Base-by-base conservation (phyloP, 1,140 invertebrate species). In the Cecropterus lyciades region DNA sequence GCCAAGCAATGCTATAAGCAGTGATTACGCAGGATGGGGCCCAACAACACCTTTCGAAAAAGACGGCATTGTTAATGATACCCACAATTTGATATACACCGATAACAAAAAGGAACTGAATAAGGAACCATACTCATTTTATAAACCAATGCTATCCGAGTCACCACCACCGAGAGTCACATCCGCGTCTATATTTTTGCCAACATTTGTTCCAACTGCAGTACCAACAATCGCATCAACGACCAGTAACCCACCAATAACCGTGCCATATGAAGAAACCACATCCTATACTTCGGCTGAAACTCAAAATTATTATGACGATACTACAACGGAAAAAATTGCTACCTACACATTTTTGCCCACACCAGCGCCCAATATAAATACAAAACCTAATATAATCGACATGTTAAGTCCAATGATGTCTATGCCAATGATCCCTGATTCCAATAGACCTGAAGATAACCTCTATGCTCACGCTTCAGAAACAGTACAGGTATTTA, bases 21-120 rank as follows among this genome's bases (percentile, higher is more conserved):
- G 91, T 67, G 87, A 88, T 65, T 92, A 93, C 67, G 87, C 89
- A 8, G 89, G 89, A 3, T 92, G 89, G 89, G 88, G 89, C 3
- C 89, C 89, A 9, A 92, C 89, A 6, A 89, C 87, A 24, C 85
- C 87, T 4, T 69, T 87, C 13, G 75, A 85, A 46, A 77, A 84
- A 16, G 72, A 53, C 20, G 70, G 70, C 16, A 53, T 68, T 14
- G 67, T 64, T 14, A 89, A 91, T 70, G 83, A 87, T 9, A 81
- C 80, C 11, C 82, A 86, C 63, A 92, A 92, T 66, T 70, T 90
- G 51, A 89, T 92, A 43, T 70, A 76, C 4, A 82, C 70, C 56
- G 87, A 90, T 52, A 64, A 77, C 17, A 57, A 66, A 56, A 70
- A 67, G 15, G 70, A 84, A 24, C 48, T 76, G 45, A 67, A 60